These are phyloP conservation scores for Ophion ellenae DNA, from an alignment of 2,888 invertebrate species.

Conservation along the genomic window DNA sequence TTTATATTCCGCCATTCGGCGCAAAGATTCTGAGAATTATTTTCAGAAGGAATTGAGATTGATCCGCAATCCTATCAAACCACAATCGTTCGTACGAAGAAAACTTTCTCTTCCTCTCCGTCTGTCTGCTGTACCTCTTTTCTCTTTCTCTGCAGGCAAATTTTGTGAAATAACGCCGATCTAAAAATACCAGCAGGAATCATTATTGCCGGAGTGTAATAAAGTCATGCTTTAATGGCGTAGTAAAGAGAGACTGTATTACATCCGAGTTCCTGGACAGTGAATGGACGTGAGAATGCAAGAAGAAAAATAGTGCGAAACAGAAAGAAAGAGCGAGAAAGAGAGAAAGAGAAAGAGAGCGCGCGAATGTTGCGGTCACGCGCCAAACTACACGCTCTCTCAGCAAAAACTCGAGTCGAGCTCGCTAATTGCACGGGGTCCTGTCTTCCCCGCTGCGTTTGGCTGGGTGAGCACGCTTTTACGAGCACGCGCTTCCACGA, in stretches of 20 bases:
- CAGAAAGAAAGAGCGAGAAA: background rate
- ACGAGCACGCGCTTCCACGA: slow-evolving; percentile 26
- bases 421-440: slow-evolving; percentile 45
- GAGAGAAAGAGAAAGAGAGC: slow-evolving; percentile 6
- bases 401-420: slow-evolving; percentile 24
- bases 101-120: background rate
- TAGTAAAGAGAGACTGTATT: background rate
- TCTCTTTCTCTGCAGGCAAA: background rate
- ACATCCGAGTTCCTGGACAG: slow-evolving; percentile 17
- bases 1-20: background rate
- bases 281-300: slow-evolving; percentile 47
- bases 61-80: too few relatives aligned
- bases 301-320: slow-evolving; percentile 2
- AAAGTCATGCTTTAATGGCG: slow-evolving; percentile 20
- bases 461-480: slow-evolving; percentile 22
- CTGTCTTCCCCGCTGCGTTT: slow-evolving; percentile 4
- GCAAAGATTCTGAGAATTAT: background rate
- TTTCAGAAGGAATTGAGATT: slow-evolving; percentile 6
- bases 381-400: slow-evolving; percentile 35
- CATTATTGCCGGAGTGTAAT: slow-evolving; percentile 26
- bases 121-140: background rate
- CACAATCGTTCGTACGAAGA: background rate
- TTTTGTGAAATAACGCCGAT: slow-evolving; percentile 12
- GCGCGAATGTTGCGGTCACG: slow-evolving; percentile 43
- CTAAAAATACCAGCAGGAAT: slow-evolving; percentile 18